Base-by-base conservation (phyloP, 2,888 invertebrate species). In the Ochropleura leucogaster region DNA sequence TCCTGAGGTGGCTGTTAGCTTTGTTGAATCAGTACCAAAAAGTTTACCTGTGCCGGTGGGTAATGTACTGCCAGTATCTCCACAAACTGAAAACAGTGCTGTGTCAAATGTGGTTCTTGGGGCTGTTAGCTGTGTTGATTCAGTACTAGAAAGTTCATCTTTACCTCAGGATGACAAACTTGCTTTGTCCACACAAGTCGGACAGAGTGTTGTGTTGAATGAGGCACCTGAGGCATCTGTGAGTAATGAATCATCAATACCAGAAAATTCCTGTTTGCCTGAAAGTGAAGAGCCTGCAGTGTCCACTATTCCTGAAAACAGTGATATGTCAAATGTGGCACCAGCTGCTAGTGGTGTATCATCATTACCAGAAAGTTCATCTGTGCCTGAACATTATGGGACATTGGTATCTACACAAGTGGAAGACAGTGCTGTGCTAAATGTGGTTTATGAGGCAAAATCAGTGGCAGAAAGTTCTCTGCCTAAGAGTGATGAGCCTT, bases 341-440 rank as follows among this genome's bases (percentile, higher is more conserved):
- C 59, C 80, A n/a, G n/a, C n/a, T 78, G 87, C 82, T 77, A 88
- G 84, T 75, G 83, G 79, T 88, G 86, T 88, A 80, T 83, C 88
- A 69, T 79, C 82, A 83, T 80, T 85, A 79, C 90, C 91, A 79
- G 87, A 89, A 71, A 91, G 89, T 89, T 89, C 89, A 73, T 73
- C 73, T 59, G 16, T 77, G 46, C 60, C 77, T 55, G 74, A 72
- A 57, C 60, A 40, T 80, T 62, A 47, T 60, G 77, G 42, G 14
- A 20, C 68, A 14, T 71, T 65, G 60, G 49, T 71, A 51, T 71
- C 60, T n/a, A 67, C 12, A 20, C 71, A 49, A 49, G 4, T 3
- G 1, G 57, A 72, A 59, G 42, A 59, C 20, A 59, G 42, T 70
- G 18, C n/a, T 57, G 55, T n/a, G 20, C 46, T 77, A 30, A 76